Evolutionary conservation across 2,113 vertebrate genomes (phyloP).

Genomic region (Pantherophis guttatus): DNA sequence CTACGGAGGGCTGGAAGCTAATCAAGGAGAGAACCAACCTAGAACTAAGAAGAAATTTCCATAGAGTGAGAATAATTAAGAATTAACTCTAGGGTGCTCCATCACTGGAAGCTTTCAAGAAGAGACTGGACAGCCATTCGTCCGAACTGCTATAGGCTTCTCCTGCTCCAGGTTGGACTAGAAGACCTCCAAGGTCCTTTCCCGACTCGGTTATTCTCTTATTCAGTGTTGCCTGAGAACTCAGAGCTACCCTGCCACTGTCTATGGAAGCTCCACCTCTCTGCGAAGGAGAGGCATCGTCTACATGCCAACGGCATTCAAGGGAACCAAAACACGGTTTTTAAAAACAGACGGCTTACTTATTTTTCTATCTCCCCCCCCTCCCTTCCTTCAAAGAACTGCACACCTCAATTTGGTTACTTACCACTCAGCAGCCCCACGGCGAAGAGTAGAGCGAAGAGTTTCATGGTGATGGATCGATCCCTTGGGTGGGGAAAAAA

Average conservation of each 20-base stretch:
- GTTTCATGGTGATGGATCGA: conserved; percentile 22
- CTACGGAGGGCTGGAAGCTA: no score
- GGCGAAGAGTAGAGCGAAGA: conserved; percentile 1
- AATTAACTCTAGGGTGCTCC: no score
- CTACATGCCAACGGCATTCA: neutral
- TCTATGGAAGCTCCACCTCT: neutral
- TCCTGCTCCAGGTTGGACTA: no score
- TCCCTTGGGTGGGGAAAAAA: neutral
- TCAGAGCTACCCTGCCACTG: neutral
- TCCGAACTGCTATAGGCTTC: no score
- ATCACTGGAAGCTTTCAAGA: no score
- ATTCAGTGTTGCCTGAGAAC: neutral
- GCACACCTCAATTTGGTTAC: neutral
- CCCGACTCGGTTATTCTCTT: no score
- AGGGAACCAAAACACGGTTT: neutral
- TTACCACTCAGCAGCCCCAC: conserved; percentile 34
- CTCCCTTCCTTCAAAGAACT: no score
- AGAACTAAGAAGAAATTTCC: no score
- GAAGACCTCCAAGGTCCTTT: no score
- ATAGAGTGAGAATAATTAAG: no score
- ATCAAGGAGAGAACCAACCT: no score
- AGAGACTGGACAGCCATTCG: no score
- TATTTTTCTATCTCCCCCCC: neutral
- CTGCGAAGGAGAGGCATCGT: neutral
- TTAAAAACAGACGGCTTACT: neutral